A percentile compares a stretch with the other conserved stretches of the same genome.
These are phyloP conservation scores for Cotesia chilonis DNA, from an alignment of 1,140 invertebrate genomes.

Conservation along the genomic window DNA sequence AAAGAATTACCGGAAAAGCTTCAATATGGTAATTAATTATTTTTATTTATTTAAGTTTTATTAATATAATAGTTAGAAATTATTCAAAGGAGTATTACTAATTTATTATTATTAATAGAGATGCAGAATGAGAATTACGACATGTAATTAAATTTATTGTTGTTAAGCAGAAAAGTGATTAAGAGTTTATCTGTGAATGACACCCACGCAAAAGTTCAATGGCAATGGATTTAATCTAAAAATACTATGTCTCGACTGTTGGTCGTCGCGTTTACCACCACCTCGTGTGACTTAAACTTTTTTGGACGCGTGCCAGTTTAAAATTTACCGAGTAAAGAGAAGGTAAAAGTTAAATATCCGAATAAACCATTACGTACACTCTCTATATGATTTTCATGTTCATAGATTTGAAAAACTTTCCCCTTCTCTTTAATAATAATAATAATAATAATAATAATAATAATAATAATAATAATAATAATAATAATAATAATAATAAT, in stretches of 20 bases:
- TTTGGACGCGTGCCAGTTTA: slow-evolving; percentile 17
- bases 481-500: too few relatives aligned
- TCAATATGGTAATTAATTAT: slow-evolving; percentile 52
- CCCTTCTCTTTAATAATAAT: neutral
- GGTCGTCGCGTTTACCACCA: slow-evolving; percentile 12
- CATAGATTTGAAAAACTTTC: slow-evolving; percentile 10
- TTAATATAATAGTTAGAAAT: neutral
- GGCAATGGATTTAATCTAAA: slow-evolving; percentile 35
- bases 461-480: too few relatives aligned
- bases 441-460: neutral
- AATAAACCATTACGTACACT: slow-evolving; percentile 16
- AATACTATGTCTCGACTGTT: slow-evolving; percentile 30
- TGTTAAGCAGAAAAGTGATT: slow-evolving; percentile 6
- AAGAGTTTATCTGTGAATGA: slow-evolving; percentile 37
- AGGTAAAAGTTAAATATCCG: slow-evolving; percentile 26
- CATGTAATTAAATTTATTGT: neutral
- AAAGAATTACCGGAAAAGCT: slow-evolving; percentile 59
- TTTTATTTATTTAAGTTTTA: neutral
- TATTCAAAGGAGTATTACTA: neutral
- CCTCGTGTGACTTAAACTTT: neutral
- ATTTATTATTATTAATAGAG: neutral
- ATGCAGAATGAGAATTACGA: neutral
- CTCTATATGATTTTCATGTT: slow-evolving; percentile 6
- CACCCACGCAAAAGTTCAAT: slow-evolving; percentile 40
- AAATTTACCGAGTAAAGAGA: slow-evolving; percentile 13